A percentile compares a stretch with the other conserved stretches of the same genome.
phyloP scores from a whole-genome alignment of 2,888 invertebrate genomes.

The Branchellion lobata region DNA sequence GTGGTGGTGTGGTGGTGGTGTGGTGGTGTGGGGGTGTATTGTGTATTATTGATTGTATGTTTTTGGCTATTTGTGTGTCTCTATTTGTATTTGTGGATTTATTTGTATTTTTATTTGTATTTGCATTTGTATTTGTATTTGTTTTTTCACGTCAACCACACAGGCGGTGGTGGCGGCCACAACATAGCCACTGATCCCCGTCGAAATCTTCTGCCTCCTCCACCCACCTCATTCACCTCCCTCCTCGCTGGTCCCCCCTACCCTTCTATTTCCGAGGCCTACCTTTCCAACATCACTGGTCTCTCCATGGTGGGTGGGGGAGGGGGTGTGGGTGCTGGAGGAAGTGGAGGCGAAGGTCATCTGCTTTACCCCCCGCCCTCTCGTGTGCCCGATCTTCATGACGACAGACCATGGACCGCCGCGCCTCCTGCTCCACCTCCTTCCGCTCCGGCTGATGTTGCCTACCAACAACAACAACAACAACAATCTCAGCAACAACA shows the following conservation, averaged over 20 bases:
- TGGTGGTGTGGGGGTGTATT: too few relatives aligned
- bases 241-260: slow-evolving; percentile 39
- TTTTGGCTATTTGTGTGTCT: too few relatives aligned
- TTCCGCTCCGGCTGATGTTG: neutral
- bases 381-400: neutral
- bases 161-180: neutral
- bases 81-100: too few relatives aligned
- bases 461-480: slow-evolving; percentile 11
- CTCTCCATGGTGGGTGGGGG: neutral
- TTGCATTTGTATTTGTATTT: too few relatives aligned
- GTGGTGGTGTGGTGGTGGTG: too few relatives aligned
- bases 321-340: neutral
- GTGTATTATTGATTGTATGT: too few relatives aligned
- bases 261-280: slow-evolving; percentile 32
- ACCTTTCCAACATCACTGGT: slow-evolving; percentile 19
- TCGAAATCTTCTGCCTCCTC: slow-evolving; percentile 2
- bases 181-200: neutral
- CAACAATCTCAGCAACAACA: neutral
- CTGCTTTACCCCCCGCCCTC: neutral
- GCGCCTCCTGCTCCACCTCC: too few relatives aligned
- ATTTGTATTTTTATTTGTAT: too few relatives aligned
- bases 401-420: slow-evolving; percentile 39
- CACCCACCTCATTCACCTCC: slow-evolving; percentile 37
- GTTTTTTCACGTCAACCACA: slow-evolving; percentile 19
- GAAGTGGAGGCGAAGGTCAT: neutral